Base-by-base conservation (phyloP, 2,797 vertebrate genomes). In the Catamblyrhynchus diadema region DNA sequence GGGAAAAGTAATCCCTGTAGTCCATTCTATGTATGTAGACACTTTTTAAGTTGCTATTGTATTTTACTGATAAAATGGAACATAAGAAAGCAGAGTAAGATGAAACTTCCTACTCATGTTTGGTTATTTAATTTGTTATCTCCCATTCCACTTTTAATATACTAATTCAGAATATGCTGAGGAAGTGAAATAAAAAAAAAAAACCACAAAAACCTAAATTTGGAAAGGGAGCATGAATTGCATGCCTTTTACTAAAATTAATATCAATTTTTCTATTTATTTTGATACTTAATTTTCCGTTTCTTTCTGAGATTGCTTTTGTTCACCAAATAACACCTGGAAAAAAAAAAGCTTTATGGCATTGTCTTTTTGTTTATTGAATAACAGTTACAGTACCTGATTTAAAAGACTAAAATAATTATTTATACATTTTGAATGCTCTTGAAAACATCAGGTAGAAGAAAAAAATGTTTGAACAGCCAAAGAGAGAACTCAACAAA, bases 91-190 rank as follows among this genome's bases (percentile, higher is more conserved):
- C 24, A 67, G 21, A 54, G 7, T 45, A 72, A 84, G 27, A 33
- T 39, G 14, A 66, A 83, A 78, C 0, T 12, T 86, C 17, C 20
- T 50, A 30, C 19, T 45, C 0, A 0, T 56, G 5, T 73, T 59
- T 32, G 28, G 8, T 45, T 62, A 47, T 47, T 32, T 19, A 53
- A 15, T 39, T 8, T 32, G 41, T 65, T 45, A 25, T 19, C 30
- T 66, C 45, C 16, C 19, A 78, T 70, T 86, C n/a, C 2, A 8
- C 4, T 84, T 77, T 66, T 62, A 53, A 45, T 18, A 32, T 7
- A 45, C 2, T 45, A 67, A 71, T 51, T 81, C 48, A 62, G 12
- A 78, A 37, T 81, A 45, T 11, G 14, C 3, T 19, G 18, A 70
- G 21, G 8, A 47, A 12, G 10, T 27, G 53, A 80, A 75, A 53